phyloP scores from a whole-genome alignment of 2,113 vertebrate species.

The Onychorhynchus coronatus region DNA sequence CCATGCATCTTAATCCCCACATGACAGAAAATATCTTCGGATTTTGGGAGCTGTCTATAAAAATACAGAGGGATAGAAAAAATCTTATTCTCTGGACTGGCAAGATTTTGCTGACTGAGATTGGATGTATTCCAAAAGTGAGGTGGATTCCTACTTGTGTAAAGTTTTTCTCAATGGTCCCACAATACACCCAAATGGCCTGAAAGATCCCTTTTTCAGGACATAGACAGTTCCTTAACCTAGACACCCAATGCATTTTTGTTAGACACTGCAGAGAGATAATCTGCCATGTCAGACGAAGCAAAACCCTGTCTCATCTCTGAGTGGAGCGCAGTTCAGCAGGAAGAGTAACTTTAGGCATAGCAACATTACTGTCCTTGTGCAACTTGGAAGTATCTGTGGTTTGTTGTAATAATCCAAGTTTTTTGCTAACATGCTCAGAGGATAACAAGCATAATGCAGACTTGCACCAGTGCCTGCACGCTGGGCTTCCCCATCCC shows the following conservation, averaged over 20 bases:
- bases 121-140: background rate
- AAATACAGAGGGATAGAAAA: background rate
- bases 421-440: background rate
- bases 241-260: background rate
- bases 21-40: background rate
- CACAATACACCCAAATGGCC: background rate
- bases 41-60: background rate
- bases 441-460: background rate
- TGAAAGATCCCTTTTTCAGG: background rate
- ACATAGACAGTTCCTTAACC: background rate
- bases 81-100: background rate
- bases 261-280: background rate
- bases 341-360: background rate
- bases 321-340: background rate
- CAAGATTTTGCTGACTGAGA: background rate
- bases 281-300: background rate
- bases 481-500: accelerated
- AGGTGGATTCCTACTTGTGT: background rate
- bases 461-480: background rate
- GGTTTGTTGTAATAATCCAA: background rate
- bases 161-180: background rate
- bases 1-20: background rate
- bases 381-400: background rate
- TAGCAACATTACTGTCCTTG: background rate
- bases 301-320: background rate